These are phyloP conservation scores for Hofmannophila pseudospretella DNA, from an alignment of 2,888 invertebrate species.

Conservation along the genomic window DNA sequence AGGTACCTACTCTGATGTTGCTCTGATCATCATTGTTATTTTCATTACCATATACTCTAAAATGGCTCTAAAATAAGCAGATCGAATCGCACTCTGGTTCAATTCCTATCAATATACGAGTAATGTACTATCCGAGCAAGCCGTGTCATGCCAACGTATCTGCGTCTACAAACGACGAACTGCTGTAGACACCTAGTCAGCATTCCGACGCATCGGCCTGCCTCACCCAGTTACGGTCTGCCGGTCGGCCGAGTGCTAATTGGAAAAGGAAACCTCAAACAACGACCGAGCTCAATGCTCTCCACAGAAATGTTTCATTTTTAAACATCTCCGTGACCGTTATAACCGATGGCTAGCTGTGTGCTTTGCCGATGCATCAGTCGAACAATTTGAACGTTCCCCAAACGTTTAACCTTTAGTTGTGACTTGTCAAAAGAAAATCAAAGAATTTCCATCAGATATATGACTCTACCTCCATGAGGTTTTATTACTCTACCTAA, in stretches of 20 bases:
- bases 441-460: too few species aligned
- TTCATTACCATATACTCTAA: too few species aligned
- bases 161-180: neutral
- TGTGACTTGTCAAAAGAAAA: too few species aligned
- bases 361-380: slow-evolving; percentile 10
- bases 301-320: slow-evolving; percentile 76
- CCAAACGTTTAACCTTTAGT: neutral
- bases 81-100: too few species aligned
- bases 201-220: slow-evolving; percentile 55
- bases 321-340: slow-evolving; percentile 69
- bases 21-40: too few species aligned
- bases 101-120: too few species aligned
- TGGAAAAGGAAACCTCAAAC: slow-evolving; percentile 77
- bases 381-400: neutral
- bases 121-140: too few species aligned
- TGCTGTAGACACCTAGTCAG: slow-evolving; percentile 26
- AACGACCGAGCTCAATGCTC: slow-evolving; percentile 75
- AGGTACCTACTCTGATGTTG: too few species aligned
- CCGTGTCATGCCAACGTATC: neutral
- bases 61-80: too few species aligned
- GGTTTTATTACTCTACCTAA: too few species aligned
- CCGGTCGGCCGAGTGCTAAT: slow-evolving; percentile 73
- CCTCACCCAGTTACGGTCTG: slow-evolving; percentile 75
- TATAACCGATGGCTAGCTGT: slow-evolving; percentile 51
- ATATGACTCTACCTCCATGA: too few species aligned